Base-by-base conservation (phyloP, 1,140 invertebrate species). In the Heliconius melpomene region DNA sequence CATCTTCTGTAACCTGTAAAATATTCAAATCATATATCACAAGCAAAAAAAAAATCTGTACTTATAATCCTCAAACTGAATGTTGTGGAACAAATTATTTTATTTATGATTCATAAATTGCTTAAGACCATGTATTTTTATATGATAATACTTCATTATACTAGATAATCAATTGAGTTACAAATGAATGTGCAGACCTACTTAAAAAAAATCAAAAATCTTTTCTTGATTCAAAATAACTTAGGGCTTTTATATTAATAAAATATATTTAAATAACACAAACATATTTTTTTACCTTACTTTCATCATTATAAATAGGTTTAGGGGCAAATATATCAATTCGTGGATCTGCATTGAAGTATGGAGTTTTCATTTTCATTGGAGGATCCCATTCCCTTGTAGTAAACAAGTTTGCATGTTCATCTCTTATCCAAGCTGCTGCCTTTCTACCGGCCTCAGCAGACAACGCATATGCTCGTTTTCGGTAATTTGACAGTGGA, bases 391-490 rank as follows among this genome's bases (percentile, higher is more conserved):
- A 97, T 80, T 96, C 95, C 82, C 95, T 93, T 75, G 96, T 96
- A 74, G 96, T 93, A 91, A 99, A 98, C 72, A 97, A 88, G 8
- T 98, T 95, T 3, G 96, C 88, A 93, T 98, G 97, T 88, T 98
- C 95, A 84, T 98, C 95, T 81, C 96, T 93, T 72, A 99, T 96
- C 97, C 97, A 99, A 79, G 96, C 95, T 3, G 98, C 98, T 70
- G 98, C 97, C 94, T 98, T 98, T 74, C 96, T 96, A 8, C 98
- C 98, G 36, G 98, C 96, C 91, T 98, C 98, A 89, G 97, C 96
- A 7, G 98, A 96, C 83, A 99, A 90, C 9, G 97, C 96, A 95
- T 95, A 98, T 0, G 95, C 93, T 82, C 98, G 91, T 93, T 98
- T 97, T 7, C 95, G 91, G 66, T 94, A 87, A 92, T 97, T 97